Conservation (phyloP, 2,113 vertebrate genomes). For the Malurus melanocephalus region DNA sequence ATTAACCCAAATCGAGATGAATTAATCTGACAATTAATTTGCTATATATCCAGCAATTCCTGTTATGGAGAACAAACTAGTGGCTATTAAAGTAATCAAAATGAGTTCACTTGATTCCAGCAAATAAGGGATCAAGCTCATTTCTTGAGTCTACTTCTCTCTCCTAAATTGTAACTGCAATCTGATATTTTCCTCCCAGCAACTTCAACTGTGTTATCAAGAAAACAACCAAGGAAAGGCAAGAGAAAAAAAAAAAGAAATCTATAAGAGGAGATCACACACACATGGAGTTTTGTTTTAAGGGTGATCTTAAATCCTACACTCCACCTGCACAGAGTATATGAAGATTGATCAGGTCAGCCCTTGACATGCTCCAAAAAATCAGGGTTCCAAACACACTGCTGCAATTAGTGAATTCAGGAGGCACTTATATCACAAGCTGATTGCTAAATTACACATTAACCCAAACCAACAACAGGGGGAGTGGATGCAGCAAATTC, state of each 20-base stretch:
- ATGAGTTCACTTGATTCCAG: not conserved
- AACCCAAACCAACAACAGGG: not conserved
- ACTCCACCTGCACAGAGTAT: not conserved
- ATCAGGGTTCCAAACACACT: not conserved
- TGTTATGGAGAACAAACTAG: not conserved
- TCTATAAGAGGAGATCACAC: not conserved
- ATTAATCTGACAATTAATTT: conserved; percentile 36
- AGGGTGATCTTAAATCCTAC: not conserved
- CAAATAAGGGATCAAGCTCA: not conserved
- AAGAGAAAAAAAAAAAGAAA: not conserved
- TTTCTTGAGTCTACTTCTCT: not conserved
- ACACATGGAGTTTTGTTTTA: not conserved
- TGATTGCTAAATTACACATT: not conserved
- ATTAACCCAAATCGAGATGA: conserved; percentile 45
- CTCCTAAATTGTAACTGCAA: not conserved
- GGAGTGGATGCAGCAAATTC: not conserved
- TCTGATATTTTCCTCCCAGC: not conserved
- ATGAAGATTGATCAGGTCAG: not conserved
- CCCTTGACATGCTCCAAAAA: not conserved
- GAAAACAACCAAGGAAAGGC: not conserved
- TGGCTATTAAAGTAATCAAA: not conserved
- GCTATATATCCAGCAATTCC: not conserved
- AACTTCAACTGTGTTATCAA: not conserved
- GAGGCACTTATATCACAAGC: not conserved
- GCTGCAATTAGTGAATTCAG: not conserved